Evolutionary conservation across 2,888 invertebrate species (phyloP).

Genomic region (Charanyca ferruginea): DNA sequence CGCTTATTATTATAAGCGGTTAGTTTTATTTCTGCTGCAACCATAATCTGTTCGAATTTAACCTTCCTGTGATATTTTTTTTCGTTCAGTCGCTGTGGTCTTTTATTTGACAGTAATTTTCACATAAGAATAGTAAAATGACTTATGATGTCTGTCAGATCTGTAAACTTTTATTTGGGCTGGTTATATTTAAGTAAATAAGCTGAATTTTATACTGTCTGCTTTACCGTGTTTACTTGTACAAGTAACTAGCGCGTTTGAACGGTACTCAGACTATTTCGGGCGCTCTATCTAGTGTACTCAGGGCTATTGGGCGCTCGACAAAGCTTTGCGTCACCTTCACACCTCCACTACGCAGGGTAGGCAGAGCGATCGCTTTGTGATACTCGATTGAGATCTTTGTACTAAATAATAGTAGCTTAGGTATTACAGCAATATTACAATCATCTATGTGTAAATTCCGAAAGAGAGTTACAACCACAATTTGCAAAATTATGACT

Average conservation of each 20-base stretch:
- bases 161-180: too few species aligned
- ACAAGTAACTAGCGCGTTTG: slow-evolving; percentile 19
- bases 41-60: too few species aligned
- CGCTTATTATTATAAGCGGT: too few species aligned
- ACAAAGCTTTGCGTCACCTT: slow-evolving; percentile 44
- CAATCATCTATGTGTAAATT: background rate
- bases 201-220: too few species aligned
- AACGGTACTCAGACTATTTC: slow-evolving; percentile 41
- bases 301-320: slow-evolving; percentile 27
- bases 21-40: too few species aligned
- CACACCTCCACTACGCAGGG: slow-evolving; percentile 18
- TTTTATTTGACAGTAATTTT: too few species aligned
- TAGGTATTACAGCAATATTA: background rate
- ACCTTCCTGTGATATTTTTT: too few species aligned
- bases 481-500: background rate
- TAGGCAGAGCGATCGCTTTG: slow-evolving; percentile 39
- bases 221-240: background rate
- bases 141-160: too few species aligned
- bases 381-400: slow-evolving; percentile 24
- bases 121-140: too few species aligned
- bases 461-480: background rate
- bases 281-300: slow-evolving; percentile 32
- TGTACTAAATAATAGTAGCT: background rate
- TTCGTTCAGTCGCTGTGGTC: too few species aligned
- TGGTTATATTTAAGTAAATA: too few species aligned